A percentile compares a stretch with the other conserved stretches of the same genome.
phyloP scores from a whole-genome alignment of 2,888 invertebrate genomes.

The Chouioia cunea region DNA sequence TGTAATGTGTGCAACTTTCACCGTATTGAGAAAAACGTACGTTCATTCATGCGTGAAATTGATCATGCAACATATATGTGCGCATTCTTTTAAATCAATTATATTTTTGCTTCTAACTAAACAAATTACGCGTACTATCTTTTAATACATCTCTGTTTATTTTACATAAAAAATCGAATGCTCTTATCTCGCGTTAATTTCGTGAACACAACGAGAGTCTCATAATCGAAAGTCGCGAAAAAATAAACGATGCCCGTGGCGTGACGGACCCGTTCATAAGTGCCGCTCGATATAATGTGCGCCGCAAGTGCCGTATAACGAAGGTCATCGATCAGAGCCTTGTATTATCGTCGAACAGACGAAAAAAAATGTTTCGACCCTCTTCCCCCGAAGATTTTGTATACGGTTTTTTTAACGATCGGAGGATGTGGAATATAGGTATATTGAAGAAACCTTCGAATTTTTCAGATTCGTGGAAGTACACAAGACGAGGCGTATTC shows the following conservation, averaged over 20 bases:
- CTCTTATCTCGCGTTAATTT: slow-evolving; percentile 44
- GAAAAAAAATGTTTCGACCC: slow-evolving; percentile 4
- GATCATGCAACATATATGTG: slow-evolving; percentile 14
- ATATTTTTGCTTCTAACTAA: background rate
- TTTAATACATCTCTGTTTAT: too few relatives aligned
- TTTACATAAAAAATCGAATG: background rate
- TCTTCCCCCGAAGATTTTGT: too few relatives aligned
- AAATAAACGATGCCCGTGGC: slow-evolving; percentile 12
- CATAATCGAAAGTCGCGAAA: slow-evolving; percentile 29
- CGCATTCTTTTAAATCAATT: slow-evolving; percentile 14
- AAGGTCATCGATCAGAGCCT: slow-evolving; percentile 44
- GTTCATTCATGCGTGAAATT: slow-evolving; percentile 31
- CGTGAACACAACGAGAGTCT: slow-evolving; percentile 29
- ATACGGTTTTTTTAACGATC: too few relatives aligned
- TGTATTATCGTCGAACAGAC: slow-evolving; percentile 7
- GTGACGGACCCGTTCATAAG: slow-evolving; percentile 18
- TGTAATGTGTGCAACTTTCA: slow-evolving; percentile 14
- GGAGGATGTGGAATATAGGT: too few relatives aligned
- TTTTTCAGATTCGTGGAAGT: too few relatives aligned
- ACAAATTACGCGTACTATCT: too few relatives aligned
- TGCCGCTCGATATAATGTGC: slow-evolving; percentile 38
- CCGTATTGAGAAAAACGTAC: background rate
- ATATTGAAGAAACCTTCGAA: too few relatives aligned
- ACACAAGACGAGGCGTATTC: too few relatives aligned
- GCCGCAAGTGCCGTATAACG: slow-evolving; percentile 43